Percentiles rank a stretch among this genome's conserved stretches.
Evolutionary conservation across 2,888 invertebrate genomes (phyloP).

Genomic region (Omphaloscelis lunosa): DNA sequence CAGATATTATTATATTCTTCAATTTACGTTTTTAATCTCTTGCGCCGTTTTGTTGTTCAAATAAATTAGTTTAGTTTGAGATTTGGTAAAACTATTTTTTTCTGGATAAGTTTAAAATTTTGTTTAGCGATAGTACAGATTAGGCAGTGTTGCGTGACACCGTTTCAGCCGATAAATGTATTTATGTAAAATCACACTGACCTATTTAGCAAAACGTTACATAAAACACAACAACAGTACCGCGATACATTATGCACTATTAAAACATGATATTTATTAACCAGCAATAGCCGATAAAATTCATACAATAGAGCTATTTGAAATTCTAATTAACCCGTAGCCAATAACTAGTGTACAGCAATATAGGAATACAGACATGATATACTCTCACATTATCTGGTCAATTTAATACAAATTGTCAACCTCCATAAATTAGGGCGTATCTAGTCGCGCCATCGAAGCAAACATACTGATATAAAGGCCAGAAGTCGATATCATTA

Average conservation of each 20-base stretch:
- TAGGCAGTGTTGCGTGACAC: constrained; percentile 1
- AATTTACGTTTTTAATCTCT: constrained; percentile 55
- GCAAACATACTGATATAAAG: constrained; percentile 84
- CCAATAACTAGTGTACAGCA: constrained; percentile 53
- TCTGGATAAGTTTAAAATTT: not conserved
- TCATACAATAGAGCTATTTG: constrained; percentile 63
- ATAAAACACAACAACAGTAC: constrained; percentile 28
- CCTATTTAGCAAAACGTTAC: constrained; percentile 31
- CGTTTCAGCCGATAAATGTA: not conserved
- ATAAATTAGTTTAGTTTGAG: not conserved
- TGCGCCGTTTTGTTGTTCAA: constrained; percentile 14
- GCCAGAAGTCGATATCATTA: constrained; percentile 86
- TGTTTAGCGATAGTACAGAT: not conserved
- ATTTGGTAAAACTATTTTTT: not conserved
- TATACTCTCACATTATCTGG: constrained; percentile 74
- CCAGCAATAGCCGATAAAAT: constrained; percentile 56
- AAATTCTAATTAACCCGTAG: constrained; percentile 64
- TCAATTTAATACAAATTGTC: constrained; percentile 80
- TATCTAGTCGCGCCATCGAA: constrained; percentile 82
- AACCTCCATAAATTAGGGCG: constrained; percentile 79
- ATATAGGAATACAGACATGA: constrained; percentile 66
- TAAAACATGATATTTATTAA: constrained; percentile 56
- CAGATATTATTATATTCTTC: constrained; percentile 49
- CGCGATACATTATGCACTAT: constrained; percentile 45
- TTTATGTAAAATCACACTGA: constrained; percentile 8